A percentile compares a stretch with the other conserved stretches of the same genome.
These are phyloP conservation scores for Tyrannus savana DNA, from an alignment of 2,113 vertebrate genomes.

Conservation along the genomic window DNA sequence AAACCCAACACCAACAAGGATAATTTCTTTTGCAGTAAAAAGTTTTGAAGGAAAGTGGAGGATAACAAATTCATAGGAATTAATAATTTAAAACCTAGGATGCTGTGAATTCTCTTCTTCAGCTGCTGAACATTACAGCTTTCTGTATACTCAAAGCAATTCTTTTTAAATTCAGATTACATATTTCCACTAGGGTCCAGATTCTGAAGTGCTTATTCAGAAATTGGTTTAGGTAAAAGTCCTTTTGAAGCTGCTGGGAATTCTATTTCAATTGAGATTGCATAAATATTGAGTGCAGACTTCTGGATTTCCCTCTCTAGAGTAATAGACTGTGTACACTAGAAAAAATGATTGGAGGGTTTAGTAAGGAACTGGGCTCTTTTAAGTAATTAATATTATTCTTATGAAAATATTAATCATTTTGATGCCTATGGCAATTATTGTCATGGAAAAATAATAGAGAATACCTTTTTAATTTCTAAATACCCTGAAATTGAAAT, in stretches of 20 bases:
- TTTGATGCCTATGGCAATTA: conserved; percentile 11
- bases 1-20: neutral
- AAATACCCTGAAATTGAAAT: conserved; percentile 55
- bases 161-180: conserved; percentile 64
- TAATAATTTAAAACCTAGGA: conserved; percentile 40
- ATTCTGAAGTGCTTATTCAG: conserved; percentile 48
- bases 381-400: conserved; percentile 44
- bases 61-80: conserved; percentile 51
- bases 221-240: conserved; percentile 46
- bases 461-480: neutral
- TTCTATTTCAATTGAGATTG: neutral
- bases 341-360: neutral
- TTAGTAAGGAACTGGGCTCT: neutral
- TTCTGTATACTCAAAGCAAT: neutral
- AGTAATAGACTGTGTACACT: conserved; percentile 10
- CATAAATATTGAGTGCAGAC: neutral
- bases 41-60: conserved; percentile 39
- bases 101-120: conserved; percentile 33
- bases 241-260: conserved; percentile 14
- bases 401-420: conserved; percentile 15
- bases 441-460: conserved; percentile 10
- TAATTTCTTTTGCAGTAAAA: neutral
- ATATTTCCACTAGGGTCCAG: conserved; percentile 10
- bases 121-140: neutral
- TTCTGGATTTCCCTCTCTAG: conserved; percentile 4